Base-by-base conservation (phyloP, 2,888 invertebrate genomes). In the Napeogenes inachia region DNA sequence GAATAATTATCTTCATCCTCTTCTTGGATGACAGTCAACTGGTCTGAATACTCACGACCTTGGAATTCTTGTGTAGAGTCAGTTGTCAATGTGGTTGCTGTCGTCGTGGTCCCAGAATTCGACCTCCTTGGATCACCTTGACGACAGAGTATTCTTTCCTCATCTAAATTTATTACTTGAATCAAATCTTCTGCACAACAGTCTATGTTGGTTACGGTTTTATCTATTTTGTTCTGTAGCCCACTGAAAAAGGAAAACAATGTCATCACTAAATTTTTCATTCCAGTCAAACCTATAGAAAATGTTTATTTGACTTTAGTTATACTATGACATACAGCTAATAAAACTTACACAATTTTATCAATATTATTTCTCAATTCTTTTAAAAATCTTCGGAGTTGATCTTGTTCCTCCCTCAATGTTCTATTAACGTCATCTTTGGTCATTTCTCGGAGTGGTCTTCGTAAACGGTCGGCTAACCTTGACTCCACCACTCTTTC, bases 401-500 rank as follows among this genome's bases (percentile, higher is more conserved):
- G 92, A 10, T 87, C 74, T 10, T 93, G 91, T 82, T 95, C 94
- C 35, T 93, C 92, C 67, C 89, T 92, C 55, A 95, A 82, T 13
- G 93, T 93, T 13, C 83, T 80, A 72, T 94, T 93, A 0, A 92
- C 91, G 60, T 94, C 92, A 71, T 95, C 95, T 45, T 89, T 89
- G 6, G 92, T 94, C 38, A 93, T 78, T 76, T 96, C 96, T 30
- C 92, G 92, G 4, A 92, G 91, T 4, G 94, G 93, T 61, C 95
- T 91, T 71, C 92, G 92, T 3, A 91, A 89, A 45, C 95, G 91
- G 77, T 95, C 95, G 71, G 94, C 94, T 57, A 96, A 82, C 68
- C 95, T 92, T 0, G 94, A 94, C 79, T 94, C 93, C 4, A 94
- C 93, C 61, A 95, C 82, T 73, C 94, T 94, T 68, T 94, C 89